Conservation (phyloP, 2,888 invertebrate species). For the Punctoribates punctum region DNA sequence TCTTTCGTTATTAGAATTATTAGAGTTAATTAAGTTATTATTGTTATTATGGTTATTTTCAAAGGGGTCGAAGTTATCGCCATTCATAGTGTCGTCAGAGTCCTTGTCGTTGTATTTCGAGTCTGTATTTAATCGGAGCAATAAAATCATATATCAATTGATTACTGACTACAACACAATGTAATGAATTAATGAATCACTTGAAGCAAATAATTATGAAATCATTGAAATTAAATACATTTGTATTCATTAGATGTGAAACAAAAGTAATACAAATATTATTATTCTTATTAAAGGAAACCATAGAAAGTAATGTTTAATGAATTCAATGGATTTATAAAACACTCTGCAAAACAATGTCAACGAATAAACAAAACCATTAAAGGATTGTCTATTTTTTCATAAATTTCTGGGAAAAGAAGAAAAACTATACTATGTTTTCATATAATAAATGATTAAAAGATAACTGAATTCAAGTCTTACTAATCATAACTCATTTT, state of each 20-base stretch:
- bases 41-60: background rate
- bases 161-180: too few relatives aligned
- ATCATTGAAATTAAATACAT: too few relatives aligned
- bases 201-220: too few relatives aligned
- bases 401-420: background rate
- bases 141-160: too few relatives aligned
- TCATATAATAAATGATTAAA: background rate
- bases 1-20: constrained; percentile 10
- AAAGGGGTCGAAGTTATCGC: background rate
- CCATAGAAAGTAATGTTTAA: background rate
- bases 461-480: background rate
- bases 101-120: background rate
- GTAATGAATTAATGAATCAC: too few relatives aligned
- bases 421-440: background rate
- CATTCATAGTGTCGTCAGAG: background rate
- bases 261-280: background rate
- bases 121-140: too few relatives aligned
- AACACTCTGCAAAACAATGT: constrained; percentile 4
- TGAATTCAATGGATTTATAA: background rate
- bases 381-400: background rate
- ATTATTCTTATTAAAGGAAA: background rate
- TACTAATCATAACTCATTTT: background rate
- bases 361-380: constrained; percentile 9
- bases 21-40: background rate
- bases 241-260: background rate